phyloP scores from a whole-genome alignment of 2,113 vertebrate species.

The Cochlearius cochlearius region DNA sequence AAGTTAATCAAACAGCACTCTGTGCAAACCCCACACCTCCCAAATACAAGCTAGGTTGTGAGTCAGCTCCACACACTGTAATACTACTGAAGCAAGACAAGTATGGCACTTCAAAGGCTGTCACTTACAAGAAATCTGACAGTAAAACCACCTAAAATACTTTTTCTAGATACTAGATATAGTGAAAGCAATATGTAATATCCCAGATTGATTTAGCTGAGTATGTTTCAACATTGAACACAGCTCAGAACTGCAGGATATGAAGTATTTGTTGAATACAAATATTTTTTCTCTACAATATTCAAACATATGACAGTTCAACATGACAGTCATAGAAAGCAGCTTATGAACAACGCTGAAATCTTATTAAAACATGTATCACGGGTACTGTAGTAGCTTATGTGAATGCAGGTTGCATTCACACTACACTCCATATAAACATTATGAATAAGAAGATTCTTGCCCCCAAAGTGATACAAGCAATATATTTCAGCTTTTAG shows the following conservation, averaged over 20 bases:
- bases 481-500: background rate
- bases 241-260: background rate
- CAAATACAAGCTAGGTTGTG: background rate
- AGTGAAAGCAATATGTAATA: background rate
- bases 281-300: background rate
- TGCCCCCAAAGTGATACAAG: background rate
- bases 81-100: background rate
- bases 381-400: background rate
- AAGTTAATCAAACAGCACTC: background rate
- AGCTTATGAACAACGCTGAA: background rate
- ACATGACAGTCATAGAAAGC: background rate
- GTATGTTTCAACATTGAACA: background rate
- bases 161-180: background rate
- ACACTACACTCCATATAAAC: background rate
- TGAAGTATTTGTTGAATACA: background rate
- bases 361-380: background rate
- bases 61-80: background rate
- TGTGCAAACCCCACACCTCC: background rate
- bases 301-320: background rate
- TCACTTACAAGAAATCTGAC: background rate
- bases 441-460: background rate
- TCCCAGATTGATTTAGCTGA: background rate
- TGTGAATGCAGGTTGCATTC: background rate
- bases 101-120: background rate
- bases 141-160: background rate